Base-by-base conservation (phyloP, 2,888 invertebrate species). In the Ornithoptera alexandrae region DNA sequence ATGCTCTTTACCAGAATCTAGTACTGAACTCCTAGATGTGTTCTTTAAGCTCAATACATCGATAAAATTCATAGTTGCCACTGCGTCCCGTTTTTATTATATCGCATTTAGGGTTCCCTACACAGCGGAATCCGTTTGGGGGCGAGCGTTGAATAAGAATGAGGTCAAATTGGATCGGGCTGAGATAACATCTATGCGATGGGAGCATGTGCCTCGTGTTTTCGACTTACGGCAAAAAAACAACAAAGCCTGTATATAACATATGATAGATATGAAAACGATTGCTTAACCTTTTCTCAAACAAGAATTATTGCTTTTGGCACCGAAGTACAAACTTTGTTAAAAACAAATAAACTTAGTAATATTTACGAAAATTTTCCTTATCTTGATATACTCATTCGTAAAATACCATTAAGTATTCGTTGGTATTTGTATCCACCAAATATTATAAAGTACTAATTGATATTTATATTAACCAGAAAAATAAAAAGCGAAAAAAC, bases 121-220 rank as follows among this genome's bases (percentile, higher is more conserved):
- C 78, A 82, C 84, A 86, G 84, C 83, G 77, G 84, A 84, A 86
- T 87, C 84, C 85, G 86, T 83, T 85, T 80, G 79, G 80, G 78
- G 74, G 79, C 77, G 80, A 79, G 84, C 84, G 88, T 86, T 86
- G 90, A 91, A 91, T 91, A 89, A 85, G 82, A 91, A 91, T 91
- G 85, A 88, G 86, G 81, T 84, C 83, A 86, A 88, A 90, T 89
- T 89, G 88, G 88, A 90, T 86, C 86, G 82, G 81, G 78, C 79
- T 73, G 76, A 84, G 82, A 87, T 85, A 86, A 83, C 85, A 86
- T 84, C 81, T 84, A 81, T 80, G 79, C 78, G 76, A 76, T 75
- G 78, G 75, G 68, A 72, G 69, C 75, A 74, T 74, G 74, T 76
- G 73, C 69, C 70, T 68, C 73, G 70, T 74, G 72, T 76, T 73